phyloP scores from a whole-genome alignment of 2,113 vertebrate genomes.

The Bombycilla garrulus region DNA sequence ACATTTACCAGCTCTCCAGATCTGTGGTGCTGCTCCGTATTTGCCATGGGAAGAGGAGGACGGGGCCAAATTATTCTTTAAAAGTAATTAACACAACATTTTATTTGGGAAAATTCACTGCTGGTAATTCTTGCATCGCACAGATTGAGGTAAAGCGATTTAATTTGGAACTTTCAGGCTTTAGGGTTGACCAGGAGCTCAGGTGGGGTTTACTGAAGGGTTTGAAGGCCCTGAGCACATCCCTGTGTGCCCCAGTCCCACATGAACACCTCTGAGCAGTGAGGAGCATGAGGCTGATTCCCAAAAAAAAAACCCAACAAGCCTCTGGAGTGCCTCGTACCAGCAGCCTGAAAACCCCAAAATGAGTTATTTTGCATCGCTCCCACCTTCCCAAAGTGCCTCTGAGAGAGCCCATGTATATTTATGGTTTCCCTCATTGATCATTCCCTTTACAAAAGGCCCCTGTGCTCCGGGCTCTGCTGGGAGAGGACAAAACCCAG shows the following conservation, averaged over 20 bases:
- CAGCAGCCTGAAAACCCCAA: background rate
- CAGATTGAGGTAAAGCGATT: background rate
- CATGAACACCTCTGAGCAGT: rapidly evolving
- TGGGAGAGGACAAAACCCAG: background rate
- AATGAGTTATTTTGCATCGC: background rate
- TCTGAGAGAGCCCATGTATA: background rate
- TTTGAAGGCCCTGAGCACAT: background rate
- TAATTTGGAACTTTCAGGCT: background rate
- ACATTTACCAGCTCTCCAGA: background rate
- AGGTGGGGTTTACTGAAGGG: background rate
- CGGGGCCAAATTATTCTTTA: background rate
- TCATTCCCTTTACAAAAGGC: background rate
- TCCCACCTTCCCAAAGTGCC: background rate
- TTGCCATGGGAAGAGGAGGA: background rate
- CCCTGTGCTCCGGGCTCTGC: background rate
- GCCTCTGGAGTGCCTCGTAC: rapidly evolving
- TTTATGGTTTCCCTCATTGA: background rate
- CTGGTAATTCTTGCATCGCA: rapidly evolving
- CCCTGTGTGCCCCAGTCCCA: rapidly evolving
- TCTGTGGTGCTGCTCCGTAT: background rate
- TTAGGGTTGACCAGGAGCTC: background rate
- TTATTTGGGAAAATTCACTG: background rate
- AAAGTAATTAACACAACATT: background rate
- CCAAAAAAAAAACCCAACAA: background rate
- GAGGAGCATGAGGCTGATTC: background rate